These are phyloP conservation scores for Guaruba guarouba DNA, from an alignment of 2,113 vertebrate genomes.

Conservation along the genomic window DNA sequence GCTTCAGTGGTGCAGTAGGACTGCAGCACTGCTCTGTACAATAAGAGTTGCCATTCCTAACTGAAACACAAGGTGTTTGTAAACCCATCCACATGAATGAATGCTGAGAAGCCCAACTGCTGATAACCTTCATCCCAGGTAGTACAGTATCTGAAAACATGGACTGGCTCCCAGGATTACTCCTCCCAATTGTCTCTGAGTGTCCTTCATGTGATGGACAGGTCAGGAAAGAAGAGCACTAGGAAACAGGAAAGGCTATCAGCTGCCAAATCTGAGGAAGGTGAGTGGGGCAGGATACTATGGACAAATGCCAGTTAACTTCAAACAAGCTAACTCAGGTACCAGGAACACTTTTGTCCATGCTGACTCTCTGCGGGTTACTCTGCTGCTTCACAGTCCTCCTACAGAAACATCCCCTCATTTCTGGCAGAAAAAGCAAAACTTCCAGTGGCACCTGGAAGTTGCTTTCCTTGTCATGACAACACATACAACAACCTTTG, in stretches of 20 bases:
- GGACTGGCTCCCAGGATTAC: not conserved
- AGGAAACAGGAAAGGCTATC: not conserved
- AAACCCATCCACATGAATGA: not conserved
- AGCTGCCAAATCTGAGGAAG: not conserved
- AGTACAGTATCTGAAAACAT: not conserved
- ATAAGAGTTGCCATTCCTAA: not conserved
- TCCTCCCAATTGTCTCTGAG: not conserved
- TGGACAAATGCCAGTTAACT: not conserved
- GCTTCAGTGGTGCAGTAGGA: not conserved
- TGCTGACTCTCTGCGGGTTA: not conserved
- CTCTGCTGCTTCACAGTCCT: not conserved
- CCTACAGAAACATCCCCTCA: not conserved
- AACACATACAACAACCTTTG: not conserved
- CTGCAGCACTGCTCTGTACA: not conserved
- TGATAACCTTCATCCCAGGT: not conserved
- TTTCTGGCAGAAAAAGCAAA: not conserved
- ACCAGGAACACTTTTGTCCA: accelerated
- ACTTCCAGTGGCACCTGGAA: not conserved
- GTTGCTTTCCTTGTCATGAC: not conserved
- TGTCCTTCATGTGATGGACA: not conserved
- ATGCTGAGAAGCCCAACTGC: not conserved
- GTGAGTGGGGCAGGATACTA: not conserved
- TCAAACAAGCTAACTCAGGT: not conserved
- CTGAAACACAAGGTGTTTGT: not conserved
- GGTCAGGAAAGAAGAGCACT: not conserved